These are phyloP conservation scores for Crypturellus tataupa DNA, from an alignment of 2,797 vertebrate species.

Conservation along the genomic window DNA sequence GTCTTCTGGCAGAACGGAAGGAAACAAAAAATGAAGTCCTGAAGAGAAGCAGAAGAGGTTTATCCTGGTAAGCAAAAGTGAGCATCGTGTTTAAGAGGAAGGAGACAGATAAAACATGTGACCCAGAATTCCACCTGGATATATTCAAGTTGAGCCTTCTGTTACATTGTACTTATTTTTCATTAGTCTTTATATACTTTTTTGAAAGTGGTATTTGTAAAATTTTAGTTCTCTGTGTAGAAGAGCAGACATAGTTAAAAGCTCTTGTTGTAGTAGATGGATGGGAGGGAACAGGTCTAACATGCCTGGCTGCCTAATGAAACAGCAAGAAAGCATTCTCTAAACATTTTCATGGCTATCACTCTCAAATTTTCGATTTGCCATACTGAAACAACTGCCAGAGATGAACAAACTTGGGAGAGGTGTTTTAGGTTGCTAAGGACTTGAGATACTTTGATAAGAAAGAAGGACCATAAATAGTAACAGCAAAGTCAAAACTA, in stretches of 20 bases:
- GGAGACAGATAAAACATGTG: background rate
- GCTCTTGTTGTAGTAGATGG: background rate
- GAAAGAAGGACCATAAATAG: background rate
- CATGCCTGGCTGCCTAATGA: background rate
- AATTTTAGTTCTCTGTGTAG: background rate
- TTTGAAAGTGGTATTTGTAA: background rate
- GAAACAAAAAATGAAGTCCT: background rate
- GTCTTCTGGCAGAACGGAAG: background rate
- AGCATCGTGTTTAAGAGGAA: background rate
- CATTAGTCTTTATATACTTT: background rate
- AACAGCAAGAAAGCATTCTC: background rate
- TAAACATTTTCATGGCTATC: background rate
- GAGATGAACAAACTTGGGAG: background rate
- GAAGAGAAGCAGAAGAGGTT: background rate
- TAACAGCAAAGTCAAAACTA: background rate
- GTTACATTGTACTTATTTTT: fast-evolving
- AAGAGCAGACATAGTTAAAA: background rate
- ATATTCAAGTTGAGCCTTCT: background rate
- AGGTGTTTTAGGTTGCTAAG: background rate
- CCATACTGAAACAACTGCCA: background rate
- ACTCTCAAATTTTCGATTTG: background rate
- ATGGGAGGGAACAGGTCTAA: background rate
- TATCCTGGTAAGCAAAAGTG: background rate
- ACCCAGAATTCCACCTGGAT: background rate
- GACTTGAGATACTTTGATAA: background rate